Percentiles rank a stretch among this genome's conserved stretches.
phyloP scores from a whole-genome alignment of 2,113 vertebrate genomes.

The Odontophorus gujanensis region DNA sequence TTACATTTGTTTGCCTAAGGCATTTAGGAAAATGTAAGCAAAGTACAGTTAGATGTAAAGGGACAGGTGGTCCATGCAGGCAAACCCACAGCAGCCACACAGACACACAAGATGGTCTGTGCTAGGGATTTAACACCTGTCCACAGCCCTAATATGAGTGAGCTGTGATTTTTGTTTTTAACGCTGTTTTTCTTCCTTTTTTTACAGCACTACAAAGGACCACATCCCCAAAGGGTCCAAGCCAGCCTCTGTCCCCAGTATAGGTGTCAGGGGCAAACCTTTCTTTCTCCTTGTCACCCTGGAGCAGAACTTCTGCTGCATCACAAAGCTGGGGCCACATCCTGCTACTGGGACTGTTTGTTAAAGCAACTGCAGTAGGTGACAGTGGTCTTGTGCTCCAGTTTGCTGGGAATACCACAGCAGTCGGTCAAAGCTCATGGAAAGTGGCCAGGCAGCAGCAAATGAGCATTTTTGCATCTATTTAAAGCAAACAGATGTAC shows the following conservation, averaged over 20 bases:
- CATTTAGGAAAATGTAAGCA: constrained; percentile 19
- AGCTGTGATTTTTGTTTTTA: neutral
- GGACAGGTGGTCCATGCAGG: neutral
- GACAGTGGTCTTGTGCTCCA: neutral
- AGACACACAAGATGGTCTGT: neutral
- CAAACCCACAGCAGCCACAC: neutral
- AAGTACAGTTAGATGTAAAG: neutral
- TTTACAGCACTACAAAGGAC: neutral
- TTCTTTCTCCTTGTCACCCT: rapidly evolving
- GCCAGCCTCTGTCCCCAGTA: neutral
- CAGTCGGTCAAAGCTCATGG: neutral
- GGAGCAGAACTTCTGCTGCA: neutral
- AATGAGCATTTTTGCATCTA: neutral
- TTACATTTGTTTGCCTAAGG: constrained; percentile 13
- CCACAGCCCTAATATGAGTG: neutral
- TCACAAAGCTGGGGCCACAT: neutral
- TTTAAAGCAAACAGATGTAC: neutral
- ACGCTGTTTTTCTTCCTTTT: neutral
- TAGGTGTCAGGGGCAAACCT: neutral
- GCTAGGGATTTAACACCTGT: constrained; percentile 4
- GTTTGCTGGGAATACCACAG: neutral
- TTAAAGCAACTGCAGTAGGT: constrained; percentile 1
- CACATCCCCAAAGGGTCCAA: neutral
- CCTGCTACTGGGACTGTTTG: constrained; percentile 5
- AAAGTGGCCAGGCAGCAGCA: neutral